Percentiles rank a stretch among this genome's conserved stretches.
These are phyloP conservation scores for Cephus runcator DNA, from an alignment of 2,888 invertebrate species.

Conservation along the genomic window DNA sequence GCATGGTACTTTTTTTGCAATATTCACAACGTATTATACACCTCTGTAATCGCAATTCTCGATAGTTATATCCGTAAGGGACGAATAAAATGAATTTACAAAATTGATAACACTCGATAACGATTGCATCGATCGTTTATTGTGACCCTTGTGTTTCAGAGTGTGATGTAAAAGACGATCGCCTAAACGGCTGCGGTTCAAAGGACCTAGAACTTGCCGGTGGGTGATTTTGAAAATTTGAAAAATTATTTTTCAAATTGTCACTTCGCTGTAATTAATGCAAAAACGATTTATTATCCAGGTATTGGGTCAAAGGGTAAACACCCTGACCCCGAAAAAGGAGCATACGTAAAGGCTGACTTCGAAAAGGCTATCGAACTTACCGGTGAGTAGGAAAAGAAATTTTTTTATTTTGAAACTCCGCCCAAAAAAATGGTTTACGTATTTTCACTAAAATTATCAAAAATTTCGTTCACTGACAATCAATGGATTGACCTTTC, in stretches of 20 bases:
- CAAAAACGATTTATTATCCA: constrained; percentile 41
- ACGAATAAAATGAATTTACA: neutral
- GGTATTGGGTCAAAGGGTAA: constrained; percentile 71
- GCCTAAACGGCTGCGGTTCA: constrained; percentile 82
- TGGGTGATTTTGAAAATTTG: constrained; percentile 37
- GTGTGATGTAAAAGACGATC: constrained; percentile 90
- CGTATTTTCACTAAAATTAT: no score
- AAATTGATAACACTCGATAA: neutral
- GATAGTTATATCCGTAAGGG: no score
- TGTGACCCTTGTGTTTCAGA: constrained; percentile 67
- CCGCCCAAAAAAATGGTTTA: no score
- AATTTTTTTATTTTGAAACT: neutral
- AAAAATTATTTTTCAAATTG: no score
- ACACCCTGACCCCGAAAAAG: constrained; percentile 75
- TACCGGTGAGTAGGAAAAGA: constrained; percentile 70
- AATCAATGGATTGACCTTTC: no score
- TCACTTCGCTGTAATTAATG: neutral
- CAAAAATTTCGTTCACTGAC: no score
- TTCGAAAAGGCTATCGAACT: constrained; percentile 90
- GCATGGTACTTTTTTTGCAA: no score
- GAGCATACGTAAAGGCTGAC: constrained; percentile 79
- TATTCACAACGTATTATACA: no score
- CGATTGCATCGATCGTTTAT: neutral
- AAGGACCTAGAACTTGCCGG: constrained; percentile 76
- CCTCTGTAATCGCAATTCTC: no score